Base-by-base conservation (phyloP, 1,140 invertebrate species). In the Cotesia vestalis region DNA sequence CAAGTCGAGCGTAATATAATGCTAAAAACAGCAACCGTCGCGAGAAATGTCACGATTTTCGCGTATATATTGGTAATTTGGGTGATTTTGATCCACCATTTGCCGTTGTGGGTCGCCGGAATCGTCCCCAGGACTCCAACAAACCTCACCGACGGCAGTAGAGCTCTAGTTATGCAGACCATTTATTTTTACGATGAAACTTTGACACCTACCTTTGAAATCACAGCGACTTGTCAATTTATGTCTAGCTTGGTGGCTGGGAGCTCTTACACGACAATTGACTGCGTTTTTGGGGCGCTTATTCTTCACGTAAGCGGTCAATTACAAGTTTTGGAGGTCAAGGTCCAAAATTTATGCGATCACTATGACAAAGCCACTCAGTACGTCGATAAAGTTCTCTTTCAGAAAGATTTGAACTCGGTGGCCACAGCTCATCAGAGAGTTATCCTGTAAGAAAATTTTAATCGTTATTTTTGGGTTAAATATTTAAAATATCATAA, bases 291-390 rank as follows among this genome's bases (percentile, higher is more conserved):
- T 64, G 34, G 12, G 4, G 40, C 34, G 4, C n/a, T 64, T 1
- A 64, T 64, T 46, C 11, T 64, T 6, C 62, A 64, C 4, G 38
- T 64, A 14, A 40, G 62, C n/a, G 62, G 62, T 6, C 62, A 64
- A 40, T 36, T 64, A 5, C 12, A 38, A 35, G 3, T 64, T 64
- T 38, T 64, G 12, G 12, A 64, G 17, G 11, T 64, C 6, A 4
- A 5, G 5, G 38, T 64, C n/a, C 6, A 64, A 4, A 38, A 35
- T 40, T 38, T 64, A 3, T 64, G 62, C 35, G 40, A 40, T 14
- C n/a, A 40, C 8, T 64, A 40, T 64, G 3, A 36, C 4, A 38
- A 20, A 9, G 17, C 5, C 3, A 12, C n/a, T 0, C 17, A 40
- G 34, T 38, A 20, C 6, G 40, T 46, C 3, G 36, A 64, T 40